Evolutionary conservation across 2,888 invertebrate genomes (phyloP), one percentile per base, ranked within the genome.

Genomic region (Camptogramma bilineatum): DNA sequence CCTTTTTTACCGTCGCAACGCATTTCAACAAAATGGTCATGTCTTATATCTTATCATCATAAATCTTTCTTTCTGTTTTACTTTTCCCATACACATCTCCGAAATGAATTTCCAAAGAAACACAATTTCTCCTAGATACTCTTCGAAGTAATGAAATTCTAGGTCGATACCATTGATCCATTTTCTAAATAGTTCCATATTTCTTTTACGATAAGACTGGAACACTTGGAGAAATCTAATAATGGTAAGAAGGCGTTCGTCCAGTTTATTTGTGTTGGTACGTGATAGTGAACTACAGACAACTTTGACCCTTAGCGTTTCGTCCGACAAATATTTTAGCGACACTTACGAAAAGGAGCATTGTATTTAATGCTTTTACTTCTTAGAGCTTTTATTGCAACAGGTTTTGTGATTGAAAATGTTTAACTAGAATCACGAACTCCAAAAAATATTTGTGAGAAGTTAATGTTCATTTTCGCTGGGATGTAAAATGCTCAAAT

Each of bases 251-350:
- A 51, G 55, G 52, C 47, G 62, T 66, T 64, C 52, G 68, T 64
- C 50, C 65, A 60, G 54, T 75, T 72, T 70, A 68, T 65, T 34
- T 52, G 58, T 71, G 65, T 68, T 57, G 54, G 68, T 64, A 72
- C 75, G 70, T 67, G 72, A 75, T 75, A 72, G 71, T 71, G 76
- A 73, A 70, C 75, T 74, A 68, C 68, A 71, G 62, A 76, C 73
- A 73, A 69, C 75, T 76, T 71, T 75, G 73, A 70, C 73, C 75
- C 77, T 80, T 79, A 78, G 78, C 74, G 79, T 73, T 74, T 77
- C 77, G 73, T 69, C 73, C 77, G 73, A 77, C 84, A 82, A 83
- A 83, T 85, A 84, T 84, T 84, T 82, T 74, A 78, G 74, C 73
- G 77, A 74, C 75, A 79, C 77, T 74, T 72, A 70, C 62, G 44